phyloP scores from a whole-genome alignment of 1,140 invertebrate species.

The Nilaparvata lugens region DNA sequence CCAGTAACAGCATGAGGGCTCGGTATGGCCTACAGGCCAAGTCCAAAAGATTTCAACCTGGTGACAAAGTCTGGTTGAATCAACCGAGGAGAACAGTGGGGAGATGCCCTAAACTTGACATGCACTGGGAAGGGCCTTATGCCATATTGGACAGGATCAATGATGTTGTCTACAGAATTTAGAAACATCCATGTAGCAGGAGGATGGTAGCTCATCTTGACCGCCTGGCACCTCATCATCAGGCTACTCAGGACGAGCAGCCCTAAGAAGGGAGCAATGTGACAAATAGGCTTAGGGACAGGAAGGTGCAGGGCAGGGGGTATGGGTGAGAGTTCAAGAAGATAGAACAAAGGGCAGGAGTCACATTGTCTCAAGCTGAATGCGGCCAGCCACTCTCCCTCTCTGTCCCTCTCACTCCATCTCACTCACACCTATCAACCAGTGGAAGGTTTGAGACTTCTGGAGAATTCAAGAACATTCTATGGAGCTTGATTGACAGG shows the following conservation, averaged over 20 bases:
- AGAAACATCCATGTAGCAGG: slow-evolving; percentile 16
- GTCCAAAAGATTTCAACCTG: not conserved
- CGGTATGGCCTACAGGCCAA: not conserved
- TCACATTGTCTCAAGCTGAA: too few species aligned
- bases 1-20: not conserved
- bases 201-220: slow-evolving; percentile 27
- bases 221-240: slow-evolving; percentile 21
- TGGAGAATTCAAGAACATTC: too few species aligned
- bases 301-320: too few species aligned
- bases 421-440: too few species aligned
- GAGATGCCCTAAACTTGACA: slow-evolving; percentile 15
- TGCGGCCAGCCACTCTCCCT: too few species aligned
- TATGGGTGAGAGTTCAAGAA: too few species aligned
- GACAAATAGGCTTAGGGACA: too few species aligned
- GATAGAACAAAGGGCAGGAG: too few species aligned
- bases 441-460: too few species aligned
- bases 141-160: slow-evolving; percentile 14
- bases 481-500: too few species aligned
- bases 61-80: slow-evolving; percentile 16
- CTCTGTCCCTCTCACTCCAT: too few species aligned
- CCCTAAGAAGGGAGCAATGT: slow-evolving; percentile 25
- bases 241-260: slow-evolving; percentile 27
- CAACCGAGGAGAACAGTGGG: slow-evolving; percentile 11
- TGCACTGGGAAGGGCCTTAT: slow-evolving; percentile 13
- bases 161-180: slow-evolving; percentile 15